Evolutionary conservation across 2,797 vertebrate species (phyloP).

Genomic region (Muscicapa comitata): DNA sequence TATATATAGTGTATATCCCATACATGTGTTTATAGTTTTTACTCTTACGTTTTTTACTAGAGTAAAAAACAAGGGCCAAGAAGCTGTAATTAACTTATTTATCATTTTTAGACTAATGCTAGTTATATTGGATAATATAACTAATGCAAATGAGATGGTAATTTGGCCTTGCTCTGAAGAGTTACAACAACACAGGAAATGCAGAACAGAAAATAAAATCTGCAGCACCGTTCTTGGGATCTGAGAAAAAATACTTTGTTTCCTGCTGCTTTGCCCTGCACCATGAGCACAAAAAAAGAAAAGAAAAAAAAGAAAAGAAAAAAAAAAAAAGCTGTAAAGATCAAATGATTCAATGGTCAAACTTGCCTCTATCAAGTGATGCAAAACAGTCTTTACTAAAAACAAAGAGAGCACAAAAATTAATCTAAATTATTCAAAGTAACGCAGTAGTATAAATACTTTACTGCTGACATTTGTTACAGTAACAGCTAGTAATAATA

Average conservation of each 20-base stretch:
- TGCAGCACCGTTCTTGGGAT: background rate
- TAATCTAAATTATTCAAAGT: background rate
- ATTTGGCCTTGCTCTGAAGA: background rate
- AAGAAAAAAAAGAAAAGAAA: too few species aligned
- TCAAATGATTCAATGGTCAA: background rate
- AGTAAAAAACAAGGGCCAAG: background rate
- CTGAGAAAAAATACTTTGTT: background rate
- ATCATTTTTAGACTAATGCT: background rate
- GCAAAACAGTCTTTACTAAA: background rate
- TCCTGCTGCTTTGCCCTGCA: background rate
- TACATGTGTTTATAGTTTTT: background rate
- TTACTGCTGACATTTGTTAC: background rate
- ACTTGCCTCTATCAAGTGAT: background rate
- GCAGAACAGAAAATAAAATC: background rate
- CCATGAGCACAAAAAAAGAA: background rate
- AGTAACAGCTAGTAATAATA: background rate
- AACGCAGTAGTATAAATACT: background rate
- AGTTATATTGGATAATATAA: background rate
- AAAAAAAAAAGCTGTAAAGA: background rate
- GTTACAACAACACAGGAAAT: background rate
- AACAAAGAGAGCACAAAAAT: background rate
- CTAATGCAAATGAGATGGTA: background rate
- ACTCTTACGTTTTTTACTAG: background rate
- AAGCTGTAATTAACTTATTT: background rate
- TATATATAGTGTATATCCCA: background rate